Base-by-base conservation (phyloP, 1,140 invertebrate genomes). In the Polypedilum vanderplanki region DNA sequence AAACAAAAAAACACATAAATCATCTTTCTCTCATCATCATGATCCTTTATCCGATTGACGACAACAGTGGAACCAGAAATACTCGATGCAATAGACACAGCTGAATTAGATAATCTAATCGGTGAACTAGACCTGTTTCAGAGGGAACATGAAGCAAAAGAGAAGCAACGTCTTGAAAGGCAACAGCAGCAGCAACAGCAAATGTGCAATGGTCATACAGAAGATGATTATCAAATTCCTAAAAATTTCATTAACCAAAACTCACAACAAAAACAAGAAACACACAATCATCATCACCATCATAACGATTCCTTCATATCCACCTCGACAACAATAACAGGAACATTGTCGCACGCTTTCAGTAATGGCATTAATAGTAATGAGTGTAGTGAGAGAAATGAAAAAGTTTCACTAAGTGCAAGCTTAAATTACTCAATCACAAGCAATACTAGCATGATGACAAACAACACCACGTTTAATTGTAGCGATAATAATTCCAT, bases 101-200 rank as follows among this genome's bases (percentile, higher is more conserved):
- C 17, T 2, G 81, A 81, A 77, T 76, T 83, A 79, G 82, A 82
- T 78, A 82, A 82, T 82, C 79, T 83, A 79, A 83, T 83, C 82
- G 81, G 81, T 79, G 81, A 83, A 82, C 78, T 83, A 79, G 81
- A 83, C 79, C 80, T 81, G 73, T 83, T 83, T 76, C 81, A 83
- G 82, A 80, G 80, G 75, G 81, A 83, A 78, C 82, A 82, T 75
- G 81, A 83, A 80, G 80, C 79, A 77, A 80, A 80, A 77, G 75
- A 57, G 5, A 73, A 20, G 20, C 12, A 76, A 24, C 46, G 22
- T n/a, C 40, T 40, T 5, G 65, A 74, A 20, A 18, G n/a, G 22
- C 15, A 46, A 64, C 17, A 74, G n/a, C 12, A 22, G 8, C 22
- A 17, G 24, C 46, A 15, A 10, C 24, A 15, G 7, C 24, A 74